Conservation (phyloP, 1,140 invertebrate genomes). For the Brachionus rubens region DNA sequence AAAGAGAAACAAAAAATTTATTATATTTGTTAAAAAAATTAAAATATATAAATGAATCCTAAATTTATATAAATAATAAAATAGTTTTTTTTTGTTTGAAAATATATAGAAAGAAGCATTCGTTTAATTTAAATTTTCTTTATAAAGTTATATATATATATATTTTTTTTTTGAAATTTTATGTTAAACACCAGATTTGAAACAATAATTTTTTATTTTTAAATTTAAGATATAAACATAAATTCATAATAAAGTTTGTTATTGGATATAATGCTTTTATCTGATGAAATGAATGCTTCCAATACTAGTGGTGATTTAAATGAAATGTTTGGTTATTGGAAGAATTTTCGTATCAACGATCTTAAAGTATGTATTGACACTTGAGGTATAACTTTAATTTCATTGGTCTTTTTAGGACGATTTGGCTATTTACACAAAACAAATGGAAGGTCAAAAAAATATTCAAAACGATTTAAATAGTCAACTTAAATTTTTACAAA, state of each 20-base stretch:
- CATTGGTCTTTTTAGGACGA: background rate
- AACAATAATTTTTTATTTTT: constrained; percentile 19
- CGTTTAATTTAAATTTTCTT: constrained; percentile 18
- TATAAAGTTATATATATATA: constrained; percentile 24
- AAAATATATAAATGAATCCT: background rate
- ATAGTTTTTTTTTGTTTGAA: background rate
- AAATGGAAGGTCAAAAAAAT: constrained; percentile 27
- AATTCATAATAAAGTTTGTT: constrained; percentile 6
- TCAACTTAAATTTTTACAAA: constrained; percentile 19
- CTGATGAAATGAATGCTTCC: background rate
- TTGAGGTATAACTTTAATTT: background rate
- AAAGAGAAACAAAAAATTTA: constrained; percentile 17
- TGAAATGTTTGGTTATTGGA: constrained; percentile 31
- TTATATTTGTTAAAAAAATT: constrained; percentile 9
- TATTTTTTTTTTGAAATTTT: constrained; percentile 27
- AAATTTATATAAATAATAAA: no score
- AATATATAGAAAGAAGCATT: background rate
- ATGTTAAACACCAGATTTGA: constrained; percentile 29
- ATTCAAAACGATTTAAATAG: constrained; percentile 21
- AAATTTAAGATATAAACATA: constrained; percentile 8
- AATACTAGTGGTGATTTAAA: background rate
- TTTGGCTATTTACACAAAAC: constrained; percentile 13
- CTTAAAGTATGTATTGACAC: background rate
- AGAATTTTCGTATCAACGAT: constrained; percentile 24
- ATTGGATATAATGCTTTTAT: constrained; percentile 13